Evolutionary conservation across 2,797 vertebrate species (phyloP), one percentile per base, ranked within the genome.

Genomic region (Gallinago stenura): DNA sequence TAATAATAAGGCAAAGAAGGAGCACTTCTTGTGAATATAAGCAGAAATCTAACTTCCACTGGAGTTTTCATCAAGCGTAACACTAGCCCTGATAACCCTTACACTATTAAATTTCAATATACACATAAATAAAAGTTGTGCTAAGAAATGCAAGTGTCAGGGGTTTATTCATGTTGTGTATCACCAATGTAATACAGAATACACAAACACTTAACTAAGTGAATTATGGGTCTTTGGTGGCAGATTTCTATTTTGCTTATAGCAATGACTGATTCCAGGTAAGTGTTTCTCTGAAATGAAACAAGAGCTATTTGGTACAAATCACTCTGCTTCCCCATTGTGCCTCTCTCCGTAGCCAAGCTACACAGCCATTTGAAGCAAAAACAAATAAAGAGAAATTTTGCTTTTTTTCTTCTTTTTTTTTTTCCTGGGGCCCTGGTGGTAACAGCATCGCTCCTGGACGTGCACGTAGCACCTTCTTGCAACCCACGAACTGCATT

Each of bases 161-260:
- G 90, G 85, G 68, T 69, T 95, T 83, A 64, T 68, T 97, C 46
- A 30, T 81, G 54, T 78, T 97, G 88, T 86, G 24, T 58, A 75
- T 86, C 18, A 15, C 39, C 43, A 57, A 93, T 93, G 70, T 86
- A 89, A 95, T 95, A 75, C 12, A 95, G 53, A 95, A 87, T 65
- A 82, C 25, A 93, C 75, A 95, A 88, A 76, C 61, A 82, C 71
- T 93, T 89, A 95, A 89, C 90, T 95, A 77, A 91, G 58, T 96
- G 95, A 97, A 95, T 97, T 96, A 95, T 90, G 71, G 45, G 57
- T 39, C 33, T 35, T 35, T 35, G 33, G 33, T 35, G 33, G 33
- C 33, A 35, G 33, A 35, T 35, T 35, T 35, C 33, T 35, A 35
- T 35, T 35, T 35, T 35, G 33, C 33, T 35, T 35, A 35, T 35